Percentiles rank a stretch among this genome's conserved stretches.
phyloP scores from a whole-genome alignment of 2,888 invertebrate genomes.

The Itoplectis maculator region DNA sequence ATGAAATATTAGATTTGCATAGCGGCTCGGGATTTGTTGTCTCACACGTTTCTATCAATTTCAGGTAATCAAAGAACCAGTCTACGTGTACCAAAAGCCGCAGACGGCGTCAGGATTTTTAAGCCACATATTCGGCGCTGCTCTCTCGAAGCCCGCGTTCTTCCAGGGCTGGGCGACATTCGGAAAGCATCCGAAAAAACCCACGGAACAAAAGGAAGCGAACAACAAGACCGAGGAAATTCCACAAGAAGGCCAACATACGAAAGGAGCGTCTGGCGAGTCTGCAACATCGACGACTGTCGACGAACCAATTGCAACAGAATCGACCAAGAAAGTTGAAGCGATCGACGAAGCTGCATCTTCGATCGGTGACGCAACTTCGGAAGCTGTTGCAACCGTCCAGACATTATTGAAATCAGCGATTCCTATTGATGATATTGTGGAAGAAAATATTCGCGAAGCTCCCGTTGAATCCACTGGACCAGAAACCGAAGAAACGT shows the following conservation, averaged over 20 bases:
- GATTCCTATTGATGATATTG: neutral
- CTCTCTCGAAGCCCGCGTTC: constrained; percentile 10
- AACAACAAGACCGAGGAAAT: neutral
- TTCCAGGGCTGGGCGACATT: constrained; percentile 42
- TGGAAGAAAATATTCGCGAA: neutral
- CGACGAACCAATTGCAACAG: neutral
- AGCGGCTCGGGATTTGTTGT: neutral
- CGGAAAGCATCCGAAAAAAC: neutral
- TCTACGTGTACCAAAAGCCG: constrained; percentile 62
- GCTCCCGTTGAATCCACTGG: neutral
- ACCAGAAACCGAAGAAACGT: neutral
- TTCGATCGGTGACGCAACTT: constrained; percentile 4
- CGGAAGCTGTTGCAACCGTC: neutral
- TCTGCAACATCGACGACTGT: neutral
- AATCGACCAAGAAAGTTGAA: neutral
- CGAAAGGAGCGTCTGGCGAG: neutral
- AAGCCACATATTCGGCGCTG: constrained; percentile 28
- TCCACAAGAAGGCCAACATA: neutral
- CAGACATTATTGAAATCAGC: neutral
- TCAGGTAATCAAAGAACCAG: constrained; percentile 64
- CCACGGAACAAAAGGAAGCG: neutral
- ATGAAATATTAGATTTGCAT: too few species aligned
- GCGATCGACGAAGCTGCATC: neutral
- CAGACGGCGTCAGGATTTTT: constrained; percentile 24
- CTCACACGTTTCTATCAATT: neutral